Evolutionary conservation across 2,888 invertebrate genomes (phyloP).

Genomic region (Mellilla xanthometata): DNA sequence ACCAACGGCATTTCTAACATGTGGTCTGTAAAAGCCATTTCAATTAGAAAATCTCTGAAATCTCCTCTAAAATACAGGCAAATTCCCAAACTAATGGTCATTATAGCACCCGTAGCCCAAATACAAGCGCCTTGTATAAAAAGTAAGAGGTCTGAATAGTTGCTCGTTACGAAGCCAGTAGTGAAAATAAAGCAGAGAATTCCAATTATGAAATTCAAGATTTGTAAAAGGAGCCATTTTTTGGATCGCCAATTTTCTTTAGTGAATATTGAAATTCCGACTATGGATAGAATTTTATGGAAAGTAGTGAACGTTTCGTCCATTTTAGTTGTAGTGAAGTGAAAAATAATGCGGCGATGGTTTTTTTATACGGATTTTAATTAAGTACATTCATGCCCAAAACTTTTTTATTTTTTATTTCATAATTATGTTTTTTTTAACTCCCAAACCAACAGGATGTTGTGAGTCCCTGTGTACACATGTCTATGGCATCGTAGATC

Average conservation of each 20-base stretch:
- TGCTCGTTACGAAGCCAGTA: slow-evolving; percentile 51
- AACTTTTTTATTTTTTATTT: neutral
- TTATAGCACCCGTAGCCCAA: slow-evolving; percentile 68
- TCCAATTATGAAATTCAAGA: slow-evolving; percentile 55
- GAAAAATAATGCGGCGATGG: neutral
- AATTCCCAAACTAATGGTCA: slow-evolving; percentile 60
- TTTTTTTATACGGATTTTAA: slow-evolving; percentile 11
- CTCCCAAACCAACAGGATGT: too few species aligned
- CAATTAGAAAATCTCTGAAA: slow-evolving; percentile 54
- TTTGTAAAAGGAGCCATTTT: slow-evolving; percentile 54
- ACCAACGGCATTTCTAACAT: slow-evolving; percentile 61
- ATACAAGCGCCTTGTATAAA: slow-evolving; percentile 71
- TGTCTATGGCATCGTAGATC: too few species aligned
- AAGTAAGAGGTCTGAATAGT: slow-evolving; percentile 44
- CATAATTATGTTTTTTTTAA: neutral
- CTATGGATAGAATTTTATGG: slow-evolving; percentile 55
- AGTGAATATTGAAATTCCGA: slow-evolving; percentile 60
- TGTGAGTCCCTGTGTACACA: too few species aligned
- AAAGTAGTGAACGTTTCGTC: slow-evolving; percentile 55
- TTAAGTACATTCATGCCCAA: slow-evolving; percentile 6
- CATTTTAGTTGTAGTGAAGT: slow-evolving; percentile 38
- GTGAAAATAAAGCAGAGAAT: slow-evolving; percentile 59
- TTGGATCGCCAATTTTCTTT: slow-evolving; percentile 53
- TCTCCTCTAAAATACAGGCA: slow-evolving; percentile 56
- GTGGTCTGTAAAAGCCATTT: slow-evolving; percentile 58